Evolutionary conservation across 2,888 invertebrate species (phyloP).

Genomic region (Philereme transversata): DNA sequence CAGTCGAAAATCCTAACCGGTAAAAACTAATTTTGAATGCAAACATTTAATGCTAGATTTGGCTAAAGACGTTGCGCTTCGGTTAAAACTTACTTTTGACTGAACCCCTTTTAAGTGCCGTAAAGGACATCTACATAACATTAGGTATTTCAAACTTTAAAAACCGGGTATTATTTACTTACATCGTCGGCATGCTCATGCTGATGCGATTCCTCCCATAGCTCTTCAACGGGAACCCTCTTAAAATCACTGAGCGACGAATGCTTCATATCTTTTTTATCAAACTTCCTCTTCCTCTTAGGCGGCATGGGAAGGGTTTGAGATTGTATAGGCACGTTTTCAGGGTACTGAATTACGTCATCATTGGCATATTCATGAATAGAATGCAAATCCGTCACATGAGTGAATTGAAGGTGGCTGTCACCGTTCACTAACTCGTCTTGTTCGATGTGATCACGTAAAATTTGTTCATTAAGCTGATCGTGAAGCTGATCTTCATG

Average conservation of each 20-base stretch:
- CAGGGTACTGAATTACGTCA: conserved; percentile 81
- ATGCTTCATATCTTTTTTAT: conserved; percentile 60
- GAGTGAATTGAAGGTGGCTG: conserved; percentile 67
- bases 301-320: conserved; percentile 79
- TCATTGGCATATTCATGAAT: conserved; percentile 79
- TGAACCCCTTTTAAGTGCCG: too few relatives aligned
- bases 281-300: conserved; percentile 66
- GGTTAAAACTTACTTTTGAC: too few relatives aligned
- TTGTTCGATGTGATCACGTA: conserved; percentile 46
- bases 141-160: too few relatives aligned
- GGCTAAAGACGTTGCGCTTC: too few relatives aligned
- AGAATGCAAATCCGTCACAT: conserved; percentile 65
- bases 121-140: too few relatives aligned
- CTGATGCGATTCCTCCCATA: conserved; percentile 61
- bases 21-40: too few relatives aligned
- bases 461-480: conserved; percentile 45
- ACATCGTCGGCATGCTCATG: conserved; percentile 67
- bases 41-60: too few relatives aligned
- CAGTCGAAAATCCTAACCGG: too few relatives aligned
- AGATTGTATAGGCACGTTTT: conserved; percentile 71
- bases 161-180: conserved; percentile 45
- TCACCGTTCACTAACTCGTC: conserved; percentile 54
- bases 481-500: conserved; percentile 79
- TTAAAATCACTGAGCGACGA: conserved; percentile 71
- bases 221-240: conserved; percentile 49